Conservation (phyloP, 2,888 invertebrate genomes). For the Euproctis similis region DNA sequence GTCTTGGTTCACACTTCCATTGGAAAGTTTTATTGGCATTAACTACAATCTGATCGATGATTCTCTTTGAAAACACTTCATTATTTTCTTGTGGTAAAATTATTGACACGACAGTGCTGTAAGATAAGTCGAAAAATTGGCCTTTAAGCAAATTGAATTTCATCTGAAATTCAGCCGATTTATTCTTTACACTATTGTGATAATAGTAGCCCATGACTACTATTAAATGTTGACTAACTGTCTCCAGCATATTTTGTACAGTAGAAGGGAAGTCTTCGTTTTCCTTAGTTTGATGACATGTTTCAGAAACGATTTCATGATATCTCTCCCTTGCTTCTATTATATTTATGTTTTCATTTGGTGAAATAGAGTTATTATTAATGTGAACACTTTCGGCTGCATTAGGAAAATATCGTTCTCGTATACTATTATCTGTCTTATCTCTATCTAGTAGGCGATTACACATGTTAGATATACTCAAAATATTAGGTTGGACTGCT, state of each 20-base stretch:
- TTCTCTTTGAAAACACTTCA: constrained; percentile 20
- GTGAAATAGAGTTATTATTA: neutral
- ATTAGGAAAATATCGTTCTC: neutral
- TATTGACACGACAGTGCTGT: constrained; percentile 21
- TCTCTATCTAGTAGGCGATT: too few species aligned
- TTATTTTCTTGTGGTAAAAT: constrained; percentile 35
- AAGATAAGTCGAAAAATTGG: constrained; percentile 32
- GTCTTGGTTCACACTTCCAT: constrained; percentile 8
- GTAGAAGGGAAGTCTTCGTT: neutral
- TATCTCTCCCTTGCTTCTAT: neutral
- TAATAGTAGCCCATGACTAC: constrained; percentile 16
- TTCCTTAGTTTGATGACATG: too few species aligned
- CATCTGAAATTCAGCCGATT: neutral
- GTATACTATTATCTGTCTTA: neutral
- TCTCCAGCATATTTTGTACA: constrained; percentile 9
- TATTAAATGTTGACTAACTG: constrained; percentile 25
- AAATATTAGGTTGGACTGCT: neutral
- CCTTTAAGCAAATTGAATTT: constrained; percentile 11
- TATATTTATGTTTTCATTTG: neutral
- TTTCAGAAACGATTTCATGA: too few species aligned
- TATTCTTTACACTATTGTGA: neutral
- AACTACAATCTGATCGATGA: constrained; percentile 25
- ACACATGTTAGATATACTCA: too few species aligned
- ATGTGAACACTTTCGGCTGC: neutral
- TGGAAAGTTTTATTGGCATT: constrained; percentile 8